These are phyloP conservation scores for Motacilla alba DNA, from an alignment of 2,113 vertebrate species.

Conservation along the genomic window DNA sequence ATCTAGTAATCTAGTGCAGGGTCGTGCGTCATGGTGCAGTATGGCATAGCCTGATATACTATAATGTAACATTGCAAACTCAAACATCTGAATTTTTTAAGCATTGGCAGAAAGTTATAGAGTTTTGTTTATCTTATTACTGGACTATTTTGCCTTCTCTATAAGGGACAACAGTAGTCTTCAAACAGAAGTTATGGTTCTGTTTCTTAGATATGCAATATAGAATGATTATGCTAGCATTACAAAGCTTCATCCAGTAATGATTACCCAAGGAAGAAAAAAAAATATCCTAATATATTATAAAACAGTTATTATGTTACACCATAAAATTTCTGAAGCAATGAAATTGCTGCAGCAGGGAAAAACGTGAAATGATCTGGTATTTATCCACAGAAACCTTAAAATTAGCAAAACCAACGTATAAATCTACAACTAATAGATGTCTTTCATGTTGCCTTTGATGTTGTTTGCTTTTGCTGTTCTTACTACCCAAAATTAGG, in stretches of 20 bases:
- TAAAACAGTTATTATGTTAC: not conserved
- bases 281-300: not conserved
- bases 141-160: not conserved
- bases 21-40: not conserved
- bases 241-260: not conserved
- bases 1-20: not conserved
- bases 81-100: not conserved
- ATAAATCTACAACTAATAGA: not conserved
- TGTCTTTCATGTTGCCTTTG: not conserved
- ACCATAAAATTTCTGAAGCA: not conserved
- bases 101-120: not conserved
- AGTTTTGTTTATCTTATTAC: not conserved
- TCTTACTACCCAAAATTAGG: not conserved
- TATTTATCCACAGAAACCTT: not conserved
- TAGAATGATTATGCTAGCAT: not conserved
- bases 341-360: not conserved
- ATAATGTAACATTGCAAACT: not conserved
- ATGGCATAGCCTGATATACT: not conserved
- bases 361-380: not conserved
- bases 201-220: not conserved
- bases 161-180: not conserved
- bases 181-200: not conserved
- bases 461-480: not conserved
- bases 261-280: not conserved
- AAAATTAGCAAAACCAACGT: not conserved